Conservation (phyloP, 2,797 vertebrate species). For the Amblyraja radiata region DNA sequence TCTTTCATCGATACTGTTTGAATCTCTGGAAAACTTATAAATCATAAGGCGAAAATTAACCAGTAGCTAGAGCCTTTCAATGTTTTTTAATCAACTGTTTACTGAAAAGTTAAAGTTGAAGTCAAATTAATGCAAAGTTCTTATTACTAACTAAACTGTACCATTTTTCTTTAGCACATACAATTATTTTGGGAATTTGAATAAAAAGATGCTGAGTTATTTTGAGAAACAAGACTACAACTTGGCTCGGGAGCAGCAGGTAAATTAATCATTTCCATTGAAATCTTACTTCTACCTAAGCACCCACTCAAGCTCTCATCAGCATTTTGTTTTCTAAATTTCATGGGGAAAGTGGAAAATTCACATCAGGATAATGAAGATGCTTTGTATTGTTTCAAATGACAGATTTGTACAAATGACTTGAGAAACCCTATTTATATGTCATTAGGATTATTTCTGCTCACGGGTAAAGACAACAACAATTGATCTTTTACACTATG, state of each 20-base stretch:
- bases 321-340: not conserved
- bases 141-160: conserved; percentile 40
- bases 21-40: not conserved
- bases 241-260: conserved; percentile 71
- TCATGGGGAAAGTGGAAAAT: not conserved
- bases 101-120: not conserved
- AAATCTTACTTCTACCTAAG: not conserved
- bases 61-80: not conserved
- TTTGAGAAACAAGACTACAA: conserved; percentile 63
- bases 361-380: not conserved
- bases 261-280: conserved; percentile 47
- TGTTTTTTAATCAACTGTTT: not conserved
- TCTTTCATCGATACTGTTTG: not conserved
- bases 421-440: not conserved
- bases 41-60: not conserved
- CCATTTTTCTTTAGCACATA: conserved; percentile 70
- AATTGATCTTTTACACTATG: not conserved
- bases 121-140: not conserved
- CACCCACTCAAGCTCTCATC: too few species aligned
- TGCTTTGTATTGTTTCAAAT: not conserved
- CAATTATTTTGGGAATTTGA: conserved; percentile 73
- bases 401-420: not conserved
- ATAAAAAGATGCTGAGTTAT: conserved; percentile 65
- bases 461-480: not conserved
- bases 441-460: not conserved